phyloP scores from a whole-genome alignment of 2,888 invertebrate species.

The Megastigmus dorsalis region DNA sequence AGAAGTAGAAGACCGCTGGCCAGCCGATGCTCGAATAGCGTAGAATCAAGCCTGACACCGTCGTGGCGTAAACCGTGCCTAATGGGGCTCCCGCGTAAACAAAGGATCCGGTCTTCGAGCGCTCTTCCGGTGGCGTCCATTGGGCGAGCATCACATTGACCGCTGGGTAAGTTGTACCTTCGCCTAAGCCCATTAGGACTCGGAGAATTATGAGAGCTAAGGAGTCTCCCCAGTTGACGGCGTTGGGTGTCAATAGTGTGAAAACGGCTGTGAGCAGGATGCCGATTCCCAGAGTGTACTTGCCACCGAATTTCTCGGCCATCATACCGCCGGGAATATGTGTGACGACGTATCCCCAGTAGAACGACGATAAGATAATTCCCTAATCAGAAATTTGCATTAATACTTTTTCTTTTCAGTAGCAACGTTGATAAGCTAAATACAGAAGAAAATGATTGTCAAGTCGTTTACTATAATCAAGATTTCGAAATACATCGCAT shows the following conservation, averaged over 20 bases:
- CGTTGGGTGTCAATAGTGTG: slow-evolving; percentile 86
- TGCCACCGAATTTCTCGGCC: slow-evolving; percentile 89
- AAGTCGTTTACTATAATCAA: too few species aligned
- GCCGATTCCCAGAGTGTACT: slow-evolving; percentile 88
- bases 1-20: slow-evolving; percentile 88
- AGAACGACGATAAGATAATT: slow-evolving; percentile 87
- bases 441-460: too few species aligned
- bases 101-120: slow-evolving; percentile 86
- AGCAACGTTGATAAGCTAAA: too few species aligned
- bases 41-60: slow-evolving; percentile 82
- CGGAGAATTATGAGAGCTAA: slow-evolving; percentile 83
- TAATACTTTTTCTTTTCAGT: too few species aligned
- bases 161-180: slow-evolving; percentile 90
- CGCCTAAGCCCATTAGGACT: slow-evolving; percentile 88
- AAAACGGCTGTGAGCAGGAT: slow-evolving; percentile 88
- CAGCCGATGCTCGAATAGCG: slow-evolving; percentile 80
- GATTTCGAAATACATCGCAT: too few species aligned
- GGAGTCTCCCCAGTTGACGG: slow-evolving; percentile 82
- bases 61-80: slow-evolving; percentile 80
- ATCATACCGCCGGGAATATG: slow-evolving; percentile 89
- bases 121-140: slow-evolving; percentile 83
- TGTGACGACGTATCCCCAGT: slow-evolving; percentile 89
- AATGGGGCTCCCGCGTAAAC: slow-evolving; percentile 88
- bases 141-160: slow-evolving; percentile 86
- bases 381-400: too few species aligned